Conservation (phyloP, 2,797 vertebrate genomes). For the Melanotaenia trifasciata region DNA sequence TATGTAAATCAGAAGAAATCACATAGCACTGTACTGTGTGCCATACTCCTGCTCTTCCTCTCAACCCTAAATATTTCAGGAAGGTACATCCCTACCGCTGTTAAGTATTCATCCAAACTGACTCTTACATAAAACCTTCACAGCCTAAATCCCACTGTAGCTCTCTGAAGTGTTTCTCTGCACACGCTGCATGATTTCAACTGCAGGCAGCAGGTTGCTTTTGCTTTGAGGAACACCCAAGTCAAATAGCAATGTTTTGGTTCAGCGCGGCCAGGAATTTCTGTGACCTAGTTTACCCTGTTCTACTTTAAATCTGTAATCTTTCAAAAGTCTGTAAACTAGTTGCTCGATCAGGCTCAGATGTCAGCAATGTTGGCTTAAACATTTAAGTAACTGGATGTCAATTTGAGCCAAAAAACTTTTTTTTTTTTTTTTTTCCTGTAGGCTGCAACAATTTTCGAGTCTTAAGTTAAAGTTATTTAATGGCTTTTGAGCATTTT, state of each 20-base stretch:
- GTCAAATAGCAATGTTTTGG: not conserved
- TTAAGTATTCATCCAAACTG: slow-evolving; percentile 20
- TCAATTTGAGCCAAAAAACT: not conserved
- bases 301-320: not conserved
- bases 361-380: not conserved
- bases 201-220: slow-evolving; percentile 7
- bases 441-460: no score
- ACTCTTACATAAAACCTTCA: slow-evolving; percentile 19
- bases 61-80: slow-evolving; percentile 5
- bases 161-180: slow-evolving; percentile 2
- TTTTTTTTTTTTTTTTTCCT: no score
- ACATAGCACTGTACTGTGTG: not conserved
- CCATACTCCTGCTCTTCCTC: slow-evolving; percentile 1
- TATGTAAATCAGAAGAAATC: slow-evolving; percentile 5
- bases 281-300: not conserved
- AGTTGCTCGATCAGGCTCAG: not conserved
- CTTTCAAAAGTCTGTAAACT: not conserved
- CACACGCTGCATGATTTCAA: slow-evolving; percentile 7
- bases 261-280: not conserved
- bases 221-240: not conserved
- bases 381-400: not conserved
- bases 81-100: not conserved
- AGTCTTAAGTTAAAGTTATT: no score
- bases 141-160: not conserved
- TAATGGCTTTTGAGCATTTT: no score